These are phyloP conservation scores for Formica selysi DNA, from an alignment of 1,140 invertebrate genomes.

Conservation along the genomic window DNA sequence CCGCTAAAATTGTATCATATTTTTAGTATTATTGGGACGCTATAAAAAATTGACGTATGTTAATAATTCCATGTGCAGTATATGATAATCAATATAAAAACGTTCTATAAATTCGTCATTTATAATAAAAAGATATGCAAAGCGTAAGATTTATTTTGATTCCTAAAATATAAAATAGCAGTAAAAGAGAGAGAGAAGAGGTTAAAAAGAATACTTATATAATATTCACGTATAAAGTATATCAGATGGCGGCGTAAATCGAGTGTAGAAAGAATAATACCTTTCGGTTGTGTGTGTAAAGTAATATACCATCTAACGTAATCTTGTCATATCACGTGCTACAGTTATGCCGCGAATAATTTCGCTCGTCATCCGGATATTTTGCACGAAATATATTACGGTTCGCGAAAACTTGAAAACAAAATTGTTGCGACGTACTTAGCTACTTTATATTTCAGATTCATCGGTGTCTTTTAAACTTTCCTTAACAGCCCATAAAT, in stretches of 20 bases:
- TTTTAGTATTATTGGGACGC: not conserved
- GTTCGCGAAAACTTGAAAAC: slow-evolving; percentile 43
- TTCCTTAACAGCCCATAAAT: slow-evolving; percentile 6
- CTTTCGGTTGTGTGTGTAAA: not conserved
- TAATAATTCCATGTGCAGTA: not conserved
- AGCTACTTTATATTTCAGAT: slow-evolving; percentile 46
- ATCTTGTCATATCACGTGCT: slow-evolving; percentile 39
- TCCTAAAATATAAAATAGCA: not conserved
- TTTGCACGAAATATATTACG: slow-evolving; percentile 42
- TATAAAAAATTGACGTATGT: not conserved
- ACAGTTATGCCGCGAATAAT: slow-evolving; percentile 35
- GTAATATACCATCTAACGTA: slow-evolving; percentile 25
- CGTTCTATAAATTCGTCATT: not conserved
- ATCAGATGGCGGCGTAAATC: slow-evolving; percentile 18
- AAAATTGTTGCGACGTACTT: slow-evolving; percentile 1
- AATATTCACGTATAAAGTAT: not conserved
- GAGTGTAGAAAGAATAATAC: slow-evolving; percentile 39
- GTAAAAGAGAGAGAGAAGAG: not conserved
- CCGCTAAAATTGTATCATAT: not conserved
- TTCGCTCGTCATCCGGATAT: slow-evolving; percentile 50
- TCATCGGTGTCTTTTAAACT: slow-evolving; percentile 35
- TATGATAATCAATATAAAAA: too few relatives aligned
- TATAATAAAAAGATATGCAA: not conserved
- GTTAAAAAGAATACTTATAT: not conserved
- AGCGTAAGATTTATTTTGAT: not conserved